Base-by-base conservation (phyloP, 2,113 vertebrate genomes). In the Rhinoderma darwinii region DNA sequence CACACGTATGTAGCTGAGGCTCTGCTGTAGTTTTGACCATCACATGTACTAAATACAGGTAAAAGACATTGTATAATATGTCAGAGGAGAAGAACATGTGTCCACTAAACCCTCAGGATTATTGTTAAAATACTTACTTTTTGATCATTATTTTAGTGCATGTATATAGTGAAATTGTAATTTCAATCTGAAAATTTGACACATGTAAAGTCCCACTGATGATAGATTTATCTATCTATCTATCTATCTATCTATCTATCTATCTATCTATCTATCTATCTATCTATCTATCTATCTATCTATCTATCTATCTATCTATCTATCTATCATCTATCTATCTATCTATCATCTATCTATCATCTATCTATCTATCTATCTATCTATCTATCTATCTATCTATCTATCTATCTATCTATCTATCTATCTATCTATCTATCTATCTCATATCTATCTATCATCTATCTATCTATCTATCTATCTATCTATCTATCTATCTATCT, bases 381-480 rank as follows among this genome's bases (percentile, higher is more conserved):
- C 56, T 61, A n/a, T 22, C 51, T 54, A 54, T 54, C 51, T 54
- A 54, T 54, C 51, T 54, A 61, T 61, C 56, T 61, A n/a, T 61
- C 25, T n/a, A 61, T n/a, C 51, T 54, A 54, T 54, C 51, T 54
- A 54, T 54, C 51, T 59, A 59, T 59, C 56, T 59, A 59, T 59
- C 25, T 61, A 61, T 61, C 56, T 61, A n/a, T 22, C 51, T 54
- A 54, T 54, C 51, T 54, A 54, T 54, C 51, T 54, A 61, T 61
- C 56, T 61, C 4, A 1, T n/a, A 61, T 61, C 25, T 61, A 61
- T 61, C 56, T 61, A 61, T 61, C 22, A 10, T 10, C 22, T 61
- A n/a, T n/a, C 25, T 61, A 61, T 61, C 56, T 61, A n/a, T 61
- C 25, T 61, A 61, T 61, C 56, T 61, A 61, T 61, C 56, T 61